These are phyloP conservation scores for Corythornis madagascariensis DNA, from an alignment of 2,113 vertebrate species.

Conservation along the genomic window DNA sequence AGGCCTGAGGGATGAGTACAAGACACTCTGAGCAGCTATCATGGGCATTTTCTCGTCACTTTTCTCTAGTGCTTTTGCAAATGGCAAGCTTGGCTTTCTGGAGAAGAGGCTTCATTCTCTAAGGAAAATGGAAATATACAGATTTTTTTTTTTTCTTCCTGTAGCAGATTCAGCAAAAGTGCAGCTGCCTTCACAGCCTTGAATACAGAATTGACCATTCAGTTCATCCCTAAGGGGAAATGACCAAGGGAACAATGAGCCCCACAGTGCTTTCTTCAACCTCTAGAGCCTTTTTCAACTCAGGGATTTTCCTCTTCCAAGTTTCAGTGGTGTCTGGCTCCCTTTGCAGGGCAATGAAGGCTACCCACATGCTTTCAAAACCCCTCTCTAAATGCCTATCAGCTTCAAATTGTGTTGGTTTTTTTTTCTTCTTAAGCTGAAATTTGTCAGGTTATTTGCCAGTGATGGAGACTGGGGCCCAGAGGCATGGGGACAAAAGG, in stretches of 20 bases:
- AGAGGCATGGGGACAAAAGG: not conserved
- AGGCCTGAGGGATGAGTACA: not conserved
- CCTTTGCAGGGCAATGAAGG: not conserved
- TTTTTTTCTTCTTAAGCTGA: not conserved
- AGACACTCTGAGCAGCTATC: not conserved
- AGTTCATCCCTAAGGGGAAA: slow-evolving; percentile 43
- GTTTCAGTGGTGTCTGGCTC: not conserved
- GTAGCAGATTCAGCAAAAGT: slow-evolving; percentile 68
- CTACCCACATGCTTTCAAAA: not conserved
- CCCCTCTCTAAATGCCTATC: not conserved
- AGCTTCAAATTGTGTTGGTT: not conserved
- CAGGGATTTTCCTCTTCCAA: not conserved
- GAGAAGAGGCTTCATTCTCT: slow-evolving; percentile 22
- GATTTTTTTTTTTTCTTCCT: slow-evolving; percentile 40
- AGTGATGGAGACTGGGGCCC: not conserved
- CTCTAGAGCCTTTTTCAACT: not conserved
- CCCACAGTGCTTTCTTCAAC: slow-evolving; percentile 18
- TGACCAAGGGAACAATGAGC: slow-evolving; percentile 37
- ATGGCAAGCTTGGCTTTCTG: not conserved
- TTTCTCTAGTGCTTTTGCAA: not conserved
- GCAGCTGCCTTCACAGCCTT: slow-evolving; percentile 58
- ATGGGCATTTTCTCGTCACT: not conserved
- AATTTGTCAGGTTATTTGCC: not conserved
- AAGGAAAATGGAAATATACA: slow-evolving; percentile 54
- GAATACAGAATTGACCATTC: slow-evolving; percentile 64